A percentile compares a stretch with the other conserved stretches of the same genome.
Conservation (phyloP, 2,797 vertebrate species). For the Lepidocolaptes lacrymiger region DNA sequence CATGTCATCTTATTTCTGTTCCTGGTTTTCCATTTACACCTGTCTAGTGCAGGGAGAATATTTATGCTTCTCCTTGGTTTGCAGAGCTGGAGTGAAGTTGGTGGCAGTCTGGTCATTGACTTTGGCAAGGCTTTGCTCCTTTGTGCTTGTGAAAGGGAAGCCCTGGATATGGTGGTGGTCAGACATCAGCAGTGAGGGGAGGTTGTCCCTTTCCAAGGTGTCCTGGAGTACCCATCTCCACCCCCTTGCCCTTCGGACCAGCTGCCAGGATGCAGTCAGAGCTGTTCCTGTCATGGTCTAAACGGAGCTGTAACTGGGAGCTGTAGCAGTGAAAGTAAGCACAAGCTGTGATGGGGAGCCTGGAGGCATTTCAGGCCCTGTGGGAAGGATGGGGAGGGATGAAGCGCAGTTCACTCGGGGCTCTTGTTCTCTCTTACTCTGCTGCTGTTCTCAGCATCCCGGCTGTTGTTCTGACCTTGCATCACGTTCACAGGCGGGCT, state of each 20-base stretch:
- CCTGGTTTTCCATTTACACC: background rate
- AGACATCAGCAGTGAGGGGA: background rate
- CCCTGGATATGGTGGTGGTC: accelerated
- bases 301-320: background rate
- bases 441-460: background rate
- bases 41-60: background rate
- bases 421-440: background rate
- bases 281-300: background rate
- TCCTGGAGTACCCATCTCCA: background rate
- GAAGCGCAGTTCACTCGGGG: background rate
- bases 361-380: accelerated
- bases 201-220: background rate
- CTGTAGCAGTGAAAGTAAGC: background rate
- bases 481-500: accelerated
- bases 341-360: background rate
- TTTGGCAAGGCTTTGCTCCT: background rate
- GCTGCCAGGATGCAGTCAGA: background rate
- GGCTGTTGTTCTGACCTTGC: background rate
- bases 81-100: background rate
- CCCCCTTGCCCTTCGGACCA: background rate
- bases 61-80: background rate
- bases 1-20: background rate
- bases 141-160: background rate
- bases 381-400: background rate
- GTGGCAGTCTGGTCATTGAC: background rate